Evolutionary conservation across 2,888 invertebrate genomes (phyloP), one percentile per base, ranked within the genome.

Genomic region (Pristionchus maxplancki): DNA sequence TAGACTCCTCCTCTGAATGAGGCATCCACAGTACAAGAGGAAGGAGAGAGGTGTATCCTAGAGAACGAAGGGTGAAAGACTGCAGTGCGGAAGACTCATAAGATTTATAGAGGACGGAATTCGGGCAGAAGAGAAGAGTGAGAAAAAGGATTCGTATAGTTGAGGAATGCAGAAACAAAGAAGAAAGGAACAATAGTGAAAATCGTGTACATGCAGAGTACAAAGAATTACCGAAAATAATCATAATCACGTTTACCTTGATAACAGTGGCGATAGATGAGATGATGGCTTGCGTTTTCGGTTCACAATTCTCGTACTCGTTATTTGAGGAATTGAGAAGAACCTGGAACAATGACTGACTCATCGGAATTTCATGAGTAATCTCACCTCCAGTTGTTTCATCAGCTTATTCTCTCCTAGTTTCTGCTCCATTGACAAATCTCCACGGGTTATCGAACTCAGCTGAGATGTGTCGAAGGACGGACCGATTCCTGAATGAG

Each of bases 251-350:
- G 95, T 97, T 97, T 92, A 97, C 96, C 95, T 97, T 97, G 93
- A 97, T 96, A 90, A 97, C 96, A 9, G 97, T 97, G 71, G 97
- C 97, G 78, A 97, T 95, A 71, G 97, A 97, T 90, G 97, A 97
- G 87, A 97, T 97, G 91, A 97, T 96, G 89, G 97, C 97, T 88
- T 93, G 96, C 81, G 96, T 96, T 90, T 96, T 96, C 94, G 96
- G 96, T 86, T 96, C 95, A 90, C 96, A 96, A 92, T 96, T 96
- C 90, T 97, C 97, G 90, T 96, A 95, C 91, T 96, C 96, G 37
- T 89, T 84, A 86, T 90, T 89, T 13, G 92, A 88, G 20, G 90
- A 89, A 20, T 48, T 58, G 48, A 87, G 71, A 50, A 87, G 86
- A 28, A 71, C 24, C 86, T 87, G 71, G 24, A 53, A 34, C 28